Percentiles rank a stretch among this genome's conserved stretches.
Conservation (phyloP, 2,888 invertebrate genomes). For the Thereva unica region DNA sequence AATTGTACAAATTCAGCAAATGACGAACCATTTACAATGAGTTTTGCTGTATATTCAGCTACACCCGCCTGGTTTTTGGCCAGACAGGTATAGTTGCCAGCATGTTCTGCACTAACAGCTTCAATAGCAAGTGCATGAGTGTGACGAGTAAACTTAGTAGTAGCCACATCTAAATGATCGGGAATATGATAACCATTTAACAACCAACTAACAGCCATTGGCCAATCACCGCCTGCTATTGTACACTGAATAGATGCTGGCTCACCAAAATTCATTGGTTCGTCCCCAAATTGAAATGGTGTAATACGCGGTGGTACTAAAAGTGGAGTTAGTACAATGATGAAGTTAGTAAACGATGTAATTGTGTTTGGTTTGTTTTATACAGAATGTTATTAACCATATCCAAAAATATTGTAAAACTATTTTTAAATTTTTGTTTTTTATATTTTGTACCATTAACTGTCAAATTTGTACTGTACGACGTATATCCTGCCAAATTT, state of each 20-base stretch:
- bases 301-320: slow-evolving; percentile 73
- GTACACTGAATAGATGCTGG: slow-evolving; percentile 66
- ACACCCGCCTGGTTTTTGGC: slow-evolving; percentile 64
- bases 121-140: slow-evolving; percentile 57
- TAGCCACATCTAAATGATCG: slow-evolving; percentile 45
- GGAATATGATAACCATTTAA: slow-evolving; percentile 59
- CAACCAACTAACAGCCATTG: slow-evolving; percentile 63
- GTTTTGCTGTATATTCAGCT: slow-evolving; percentile 60
- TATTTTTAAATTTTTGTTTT: slow-evolving; percentile 10
- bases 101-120: slow-evolving; percentile 64
- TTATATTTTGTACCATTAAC: slow-evolving; percentile 62
- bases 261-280: slow-evolving; percentile 74
- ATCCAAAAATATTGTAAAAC: neutral
- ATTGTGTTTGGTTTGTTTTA: neutral
- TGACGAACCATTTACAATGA: slow-evolving; percentile 66
- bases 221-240: slow-evolving; percentile 61
- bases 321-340: neutral
- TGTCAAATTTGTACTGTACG: slow-evolving; percentile 63
- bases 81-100: slow-evolving; percentile 65
- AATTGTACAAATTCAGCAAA: slow-evolving; percentile 30
- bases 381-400: neutral
- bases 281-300: slow-evolving; percentile 74
- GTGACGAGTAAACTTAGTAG: slow-evolving; percentile 48
- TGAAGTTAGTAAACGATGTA: neutral
- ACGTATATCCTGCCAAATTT: slow-evolving; percentile 62